Conservation (phyloP, 2,113 vertebrate species). For the Heteronetta atricapilla region DNA sequence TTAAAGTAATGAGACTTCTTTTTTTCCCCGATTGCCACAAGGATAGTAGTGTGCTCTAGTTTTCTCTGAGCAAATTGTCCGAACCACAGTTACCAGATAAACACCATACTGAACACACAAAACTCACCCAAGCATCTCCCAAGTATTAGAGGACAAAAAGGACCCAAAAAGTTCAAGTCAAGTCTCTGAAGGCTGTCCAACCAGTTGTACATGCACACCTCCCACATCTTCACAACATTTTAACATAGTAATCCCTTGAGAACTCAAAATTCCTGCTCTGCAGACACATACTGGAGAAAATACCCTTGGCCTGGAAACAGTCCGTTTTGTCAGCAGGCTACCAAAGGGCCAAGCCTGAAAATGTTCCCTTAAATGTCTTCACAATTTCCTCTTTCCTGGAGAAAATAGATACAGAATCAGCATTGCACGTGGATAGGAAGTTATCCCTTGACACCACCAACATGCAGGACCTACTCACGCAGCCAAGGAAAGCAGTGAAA, state of each 20-base stretch:
- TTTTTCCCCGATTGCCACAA: not conserved
- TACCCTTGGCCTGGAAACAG: not conserved
- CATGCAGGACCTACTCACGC: not conserved
- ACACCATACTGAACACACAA: not conserved
- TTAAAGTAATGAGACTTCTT: not conserved
- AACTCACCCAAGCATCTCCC: not conserved
- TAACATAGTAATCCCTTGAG: not conserved
- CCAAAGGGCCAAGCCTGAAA: not conserved
- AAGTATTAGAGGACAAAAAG: not conserved
- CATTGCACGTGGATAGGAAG: not conserved
- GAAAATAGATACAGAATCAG: not conserved
- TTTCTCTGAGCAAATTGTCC: not conserved
- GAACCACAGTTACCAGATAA: not conserved
- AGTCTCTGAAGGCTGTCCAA: not conserved
- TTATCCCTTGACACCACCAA: not conserved
- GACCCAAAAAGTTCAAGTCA: not conserved
- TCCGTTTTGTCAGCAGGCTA: not conserved
- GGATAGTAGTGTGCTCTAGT: not conserved
- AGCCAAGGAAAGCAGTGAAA: not conserved
- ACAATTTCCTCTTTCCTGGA: not conserved
- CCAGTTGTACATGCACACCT: not conserved
- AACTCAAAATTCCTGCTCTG: not conserved
- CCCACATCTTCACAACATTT: not conserved
- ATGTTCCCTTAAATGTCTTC: accelerated
- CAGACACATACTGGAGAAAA: not conserved